Percentiles rank a stretch among this genome's conserved stretches.
Conservation (phyloP, 2,113 vertebrate genomes). For the Vanacampus margaritifer region DNA sequence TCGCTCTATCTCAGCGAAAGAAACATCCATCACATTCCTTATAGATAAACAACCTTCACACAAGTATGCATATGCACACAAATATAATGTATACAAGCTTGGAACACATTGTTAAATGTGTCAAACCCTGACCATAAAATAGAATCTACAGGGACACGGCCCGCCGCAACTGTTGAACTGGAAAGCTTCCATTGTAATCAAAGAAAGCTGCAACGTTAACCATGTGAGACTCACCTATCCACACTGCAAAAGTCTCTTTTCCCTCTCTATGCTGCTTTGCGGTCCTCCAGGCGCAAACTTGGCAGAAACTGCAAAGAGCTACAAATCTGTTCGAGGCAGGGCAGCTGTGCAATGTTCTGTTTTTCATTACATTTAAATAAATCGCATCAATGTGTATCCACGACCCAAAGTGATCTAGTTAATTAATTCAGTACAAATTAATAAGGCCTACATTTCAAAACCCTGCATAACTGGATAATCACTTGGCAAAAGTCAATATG, state of each 20-base stretch:
- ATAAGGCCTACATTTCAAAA: constrained; percentile 11
- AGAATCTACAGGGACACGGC: constrained; percentile 12
- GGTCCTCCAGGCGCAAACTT: background rate
- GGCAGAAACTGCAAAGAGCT: constrained; percentile 9
- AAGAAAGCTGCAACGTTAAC: constrained; percentile 3
- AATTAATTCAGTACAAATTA: constrained; percentile 13
- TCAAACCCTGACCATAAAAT: constrained; percentile 30
- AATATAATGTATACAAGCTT: constrained; percentile 21
- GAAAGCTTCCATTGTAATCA: constrained; percentile 6
- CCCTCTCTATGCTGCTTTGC: constrained; percentile 3
- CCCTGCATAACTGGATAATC: constrained; percentile 10
- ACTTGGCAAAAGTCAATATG: constrained; percentile 8
- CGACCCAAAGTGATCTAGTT: constrained; percentile 2
- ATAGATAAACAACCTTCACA: constrained; percentile 28
- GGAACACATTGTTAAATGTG: constrained; percentile 58
- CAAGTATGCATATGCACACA: constrained; percentile 4
- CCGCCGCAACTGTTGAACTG: constrained; percentile 7
- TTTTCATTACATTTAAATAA: constrained; percentile 11
- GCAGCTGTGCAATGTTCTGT: constrained; percentile 13
- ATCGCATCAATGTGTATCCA: constrained; percentile 8
- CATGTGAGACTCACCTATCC: constrained; percentile 5
- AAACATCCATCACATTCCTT: constrained; percentile 48
- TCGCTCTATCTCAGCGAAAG: constrained; percentile 8
- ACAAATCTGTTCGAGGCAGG: constrained; percentile 8
- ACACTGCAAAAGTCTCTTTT: background rate